Conservation (phyloP, 2,113 vertebrate species). For the Ginglymostoma cirratum region DNA sequence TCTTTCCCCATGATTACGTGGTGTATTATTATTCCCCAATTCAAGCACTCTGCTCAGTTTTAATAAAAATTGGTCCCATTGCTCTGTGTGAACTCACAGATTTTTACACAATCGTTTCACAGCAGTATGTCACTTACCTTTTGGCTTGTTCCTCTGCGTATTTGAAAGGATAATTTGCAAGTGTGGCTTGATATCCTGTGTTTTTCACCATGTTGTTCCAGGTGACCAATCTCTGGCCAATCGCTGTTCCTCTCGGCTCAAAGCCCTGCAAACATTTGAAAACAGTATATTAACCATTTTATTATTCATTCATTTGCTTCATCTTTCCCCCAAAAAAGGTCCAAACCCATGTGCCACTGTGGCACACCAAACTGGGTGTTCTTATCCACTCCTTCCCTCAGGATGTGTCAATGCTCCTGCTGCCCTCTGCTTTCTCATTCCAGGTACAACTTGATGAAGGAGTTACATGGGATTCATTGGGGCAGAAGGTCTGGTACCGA, state of each 20-base stretch:
- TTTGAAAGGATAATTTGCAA: slow-evolving; percentile 97
- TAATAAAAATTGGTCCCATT: no score
- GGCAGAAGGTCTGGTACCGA: neutral
- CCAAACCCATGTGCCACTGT: neutral
- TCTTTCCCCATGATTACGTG: neutral
- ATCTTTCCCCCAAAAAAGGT: neutral
- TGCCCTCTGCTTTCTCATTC: neutral
- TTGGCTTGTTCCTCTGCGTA: slow-evolving; percentile 96
- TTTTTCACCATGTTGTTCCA: slow-evolving; percentile 99
- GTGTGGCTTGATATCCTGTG: slow-evolving; percentile 92
- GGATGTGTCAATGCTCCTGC: neutral
- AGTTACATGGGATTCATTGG: neutral
- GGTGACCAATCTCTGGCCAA: slow-evolving; percentile 91
- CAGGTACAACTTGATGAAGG: neutral
- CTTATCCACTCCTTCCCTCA: neutral
- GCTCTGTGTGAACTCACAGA: no score
- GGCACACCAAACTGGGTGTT: neutral
- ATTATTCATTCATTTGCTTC: neutral
- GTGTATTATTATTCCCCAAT: neutral
- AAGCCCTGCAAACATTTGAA: slow-evolving; percentile 68
- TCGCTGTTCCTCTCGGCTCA: slow-evolving; percentile 89
- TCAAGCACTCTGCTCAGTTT: neutral
- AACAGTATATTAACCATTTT: neutral
- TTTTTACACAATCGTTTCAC: neutral
- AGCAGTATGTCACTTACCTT: slow-evolving; percentile 57